Evolutionary conservation across 2,888 invertebrate species (phyloP).

Genomic region (Polymixis flavicincta): DNA sequence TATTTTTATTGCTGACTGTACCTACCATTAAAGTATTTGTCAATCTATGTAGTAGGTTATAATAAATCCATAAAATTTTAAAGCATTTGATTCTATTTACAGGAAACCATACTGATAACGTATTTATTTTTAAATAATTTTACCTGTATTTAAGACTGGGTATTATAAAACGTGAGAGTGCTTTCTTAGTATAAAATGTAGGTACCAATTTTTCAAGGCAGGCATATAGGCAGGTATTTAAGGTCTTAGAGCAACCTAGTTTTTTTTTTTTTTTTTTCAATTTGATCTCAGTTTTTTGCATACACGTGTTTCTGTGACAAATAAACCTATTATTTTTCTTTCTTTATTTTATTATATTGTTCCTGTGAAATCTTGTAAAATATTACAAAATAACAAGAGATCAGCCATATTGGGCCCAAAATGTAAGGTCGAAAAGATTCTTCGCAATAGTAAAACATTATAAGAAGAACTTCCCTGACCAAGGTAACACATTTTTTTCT

Average conservation of each 20-base stretch:
- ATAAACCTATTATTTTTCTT: too few relatives aligned
- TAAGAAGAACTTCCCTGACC: too few relatives aligned
- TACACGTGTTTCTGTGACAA: too few relatives aligned
- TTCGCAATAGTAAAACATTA: too few relatives aligned
- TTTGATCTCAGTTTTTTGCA: too few relatives aligned
- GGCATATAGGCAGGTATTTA: not conserved
- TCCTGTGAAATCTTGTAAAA: not conserved
- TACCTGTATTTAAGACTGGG: not conserved
- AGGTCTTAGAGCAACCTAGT: not conserved
- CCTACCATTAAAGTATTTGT: constrained; percentile 11
- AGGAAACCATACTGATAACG: constrained; percentile 6
- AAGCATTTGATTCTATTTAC: constrained; percentile 5
- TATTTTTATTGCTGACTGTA: not conserved
- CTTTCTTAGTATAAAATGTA: not conserved
- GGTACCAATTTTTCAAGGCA: too few relatives aligned
- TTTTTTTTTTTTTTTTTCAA: too few relatives aligned
- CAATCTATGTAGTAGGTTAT: constrained; percentile 1
- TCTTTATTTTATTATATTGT: not conserved
- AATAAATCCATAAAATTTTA: constrained; percentile 13
- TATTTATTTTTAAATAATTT: constrained; percentile 2
- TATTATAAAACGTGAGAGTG: not conserved
- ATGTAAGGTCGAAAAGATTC: too few relatives aligned
- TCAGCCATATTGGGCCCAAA: too few relatives aligned
- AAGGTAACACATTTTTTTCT: too few relatives aligned
- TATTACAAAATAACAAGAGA: not conserved